A percentile compares a stretch with the other conserved stretches of the same genome.
phyloP scores from a whole-genome alignment of 2,888 invertebrate species.

The Cotesia congregata region DNA sequence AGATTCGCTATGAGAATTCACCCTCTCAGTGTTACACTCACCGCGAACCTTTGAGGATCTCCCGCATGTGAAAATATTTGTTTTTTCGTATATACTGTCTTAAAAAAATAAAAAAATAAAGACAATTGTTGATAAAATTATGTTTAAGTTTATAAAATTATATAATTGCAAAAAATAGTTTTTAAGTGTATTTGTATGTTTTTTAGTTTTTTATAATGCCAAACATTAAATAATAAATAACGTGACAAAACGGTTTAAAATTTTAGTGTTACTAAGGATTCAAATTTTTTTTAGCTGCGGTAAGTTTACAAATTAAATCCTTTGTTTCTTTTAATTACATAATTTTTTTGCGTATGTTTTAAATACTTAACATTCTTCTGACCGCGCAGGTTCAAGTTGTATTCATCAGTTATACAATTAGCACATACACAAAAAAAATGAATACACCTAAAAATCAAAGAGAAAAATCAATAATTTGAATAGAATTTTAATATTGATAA shows the following conservation, averaged over 20 bases:
- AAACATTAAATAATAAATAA: background rate
- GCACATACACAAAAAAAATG: background rate
- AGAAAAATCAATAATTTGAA: background rate
- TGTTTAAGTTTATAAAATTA: background rate
- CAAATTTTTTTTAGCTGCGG: background rate
- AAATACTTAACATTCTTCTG: background rate
- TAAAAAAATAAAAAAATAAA: background rate
- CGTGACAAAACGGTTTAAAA: background rate
- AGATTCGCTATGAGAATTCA: constrained; percentile 49
- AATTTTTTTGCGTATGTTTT: background rate
- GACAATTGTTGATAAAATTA: background rate
- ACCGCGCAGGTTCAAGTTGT: background rate
- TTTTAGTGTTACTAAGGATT: background rate
- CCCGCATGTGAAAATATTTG: constrained; percentile 2
- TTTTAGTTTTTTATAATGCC: background rate
- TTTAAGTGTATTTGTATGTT: background rate
- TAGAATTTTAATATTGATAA: background rate
- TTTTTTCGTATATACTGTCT: background rate
- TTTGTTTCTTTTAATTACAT: background rate
- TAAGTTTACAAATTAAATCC: background rate
- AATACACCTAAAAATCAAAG: background rate
- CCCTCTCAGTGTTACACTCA: constrained; percentile 59
- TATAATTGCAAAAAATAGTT: background rate
- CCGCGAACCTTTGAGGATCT: constrained; percentile 54
- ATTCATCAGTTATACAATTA: background rate